phyloP scores from a whole-genome alignment of 2,113 vertebrate species.

The Gracilinanus agilis region DNA sequence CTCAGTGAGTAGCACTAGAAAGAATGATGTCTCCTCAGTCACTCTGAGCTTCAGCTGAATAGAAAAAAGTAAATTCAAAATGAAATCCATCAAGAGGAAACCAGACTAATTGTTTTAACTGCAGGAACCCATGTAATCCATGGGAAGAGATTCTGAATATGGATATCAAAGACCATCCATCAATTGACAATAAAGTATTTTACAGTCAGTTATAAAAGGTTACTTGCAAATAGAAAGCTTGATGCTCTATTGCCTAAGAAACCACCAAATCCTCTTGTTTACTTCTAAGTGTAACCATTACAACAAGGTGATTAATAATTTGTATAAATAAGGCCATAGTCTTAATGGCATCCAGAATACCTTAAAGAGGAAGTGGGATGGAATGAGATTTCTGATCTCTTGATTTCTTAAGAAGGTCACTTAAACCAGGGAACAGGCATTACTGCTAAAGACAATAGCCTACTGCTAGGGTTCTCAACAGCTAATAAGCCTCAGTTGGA shows the following conservation, averaged over 20 bases:
- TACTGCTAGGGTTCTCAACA: background rate
- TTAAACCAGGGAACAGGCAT: background rate
- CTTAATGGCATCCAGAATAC: conserved; percentile 2
- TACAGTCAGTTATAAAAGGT: background rate
- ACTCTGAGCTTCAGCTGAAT: background rate
- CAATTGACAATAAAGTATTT: background rate
- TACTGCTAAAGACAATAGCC: background rate
- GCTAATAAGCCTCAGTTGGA: background rate
- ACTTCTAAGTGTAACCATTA: conserved; percentile 51
- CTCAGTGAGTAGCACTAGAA: background rate
- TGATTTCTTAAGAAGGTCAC: background rate
- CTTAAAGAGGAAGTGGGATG: background rate
- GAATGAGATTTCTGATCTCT: background rate
- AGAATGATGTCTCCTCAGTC: background rate
- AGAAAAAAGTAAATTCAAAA: conserved; percentile 44
- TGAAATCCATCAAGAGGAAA: background rate
- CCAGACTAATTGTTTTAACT: background rate
- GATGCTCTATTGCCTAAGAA: conserved; percentile 44
- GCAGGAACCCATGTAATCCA: conserved; percentile 30
- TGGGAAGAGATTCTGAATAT: conserved; percentile 38
- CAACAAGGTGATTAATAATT: conserved; percentile 50
- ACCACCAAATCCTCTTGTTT: conserved; percentile 63
- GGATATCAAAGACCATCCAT: background rate
- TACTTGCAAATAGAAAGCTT: conserved; percentile 41
- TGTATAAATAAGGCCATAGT: conserved; percentile 46